A percentile compares a stretch with the other conserved stretches of the same genome.
Conservation (phyloP, 2,888 invertebrate genomes). For the Heliconius ismenius region DNA sequence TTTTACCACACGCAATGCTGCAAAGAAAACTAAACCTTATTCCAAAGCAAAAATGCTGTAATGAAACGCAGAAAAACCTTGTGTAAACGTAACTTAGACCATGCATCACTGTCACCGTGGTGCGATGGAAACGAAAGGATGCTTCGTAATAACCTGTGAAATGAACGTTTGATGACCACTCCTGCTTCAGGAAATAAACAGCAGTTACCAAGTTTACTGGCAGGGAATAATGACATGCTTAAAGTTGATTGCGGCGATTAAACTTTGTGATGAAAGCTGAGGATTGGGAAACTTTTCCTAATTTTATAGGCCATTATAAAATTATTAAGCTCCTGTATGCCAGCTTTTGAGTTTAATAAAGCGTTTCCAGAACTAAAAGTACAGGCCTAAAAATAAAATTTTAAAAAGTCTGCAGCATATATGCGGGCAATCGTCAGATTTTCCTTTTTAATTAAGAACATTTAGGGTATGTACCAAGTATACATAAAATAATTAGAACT, state of each 20-base stretch:
- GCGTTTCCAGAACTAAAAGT: neutral
- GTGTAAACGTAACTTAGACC: slow-evolving; percentile 69
- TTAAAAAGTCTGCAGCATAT: neutral
- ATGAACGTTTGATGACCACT: slow-evolving; percentile 71
- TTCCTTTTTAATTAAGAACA: neutral
- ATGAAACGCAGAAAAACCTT: slow-evolving; percentile 48
- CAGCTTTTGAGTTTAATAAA: slow-evolving; percentile 12
- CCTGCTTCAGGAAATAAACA: slow-evolving; percentile 52
- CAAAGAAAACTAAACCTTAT: slow-evolving; percentile 55
- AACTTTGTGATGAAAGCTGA: slow-evolving; percentile 44
- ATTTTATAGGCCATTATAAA: slow-evolving; percentile 27
- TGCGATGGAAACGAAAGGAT: slow-evolving; percentile 59
- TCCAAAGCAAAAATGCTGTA: slow-evolving; percentile 28
- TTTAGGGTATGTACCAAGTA: neutral
- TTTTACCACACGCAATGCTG: slow-evolving; percentile 41
- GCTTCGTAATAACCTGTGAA: slow-evolving; percentile 72
- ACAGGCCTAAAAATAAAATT: slow-evolving; percentile 1
- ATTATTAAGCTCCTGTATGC: slow-evolving; percentile 1
- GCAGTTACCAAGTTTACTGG: slow-evolving; percentile 45
- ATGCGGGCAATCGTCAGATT: neutral
- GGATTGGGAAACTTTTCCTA: slow-evolving; percentile 31
- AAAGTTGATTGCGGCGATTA: slow-evolving; percentile 51
- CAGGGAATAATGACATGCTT: slow-evolving; percentile 53
- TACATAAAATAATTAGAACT: neutral
- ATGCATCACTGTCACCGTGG: slow-evolving; percentile 72